Base-by-base conservation (phyloP, 2,797 vertebrate species). In the Micrastur ruficollis region DNA sequence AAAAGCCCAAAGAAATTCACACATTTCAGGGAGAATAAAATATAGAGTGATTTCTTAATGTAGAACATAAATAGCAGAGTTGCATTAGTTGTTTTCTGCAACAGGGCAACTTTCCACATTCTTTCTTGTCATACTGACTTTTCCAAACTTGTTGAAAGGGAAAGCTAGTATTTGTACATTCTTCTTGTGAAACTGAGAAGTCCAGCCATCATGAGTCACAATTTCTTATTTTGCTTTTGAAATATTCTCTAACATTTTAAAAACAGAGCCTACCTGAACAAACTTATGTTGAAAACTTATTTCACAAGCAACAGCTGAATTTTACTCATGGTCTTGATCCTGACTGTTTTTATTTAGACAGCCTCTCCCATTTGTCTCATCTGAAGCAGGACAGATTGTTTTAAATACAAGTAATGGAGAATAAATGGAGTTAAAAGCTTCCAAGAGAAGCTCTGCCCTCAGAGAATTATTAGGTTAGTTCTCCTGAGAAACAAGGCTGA, bases 391-490 rank as follows among this genome's bases (percentile, higher is more conserved):
- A 76, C 81, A 70, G 55, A 86, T 67, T 89, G 83, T 93, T 95
- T 97, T 92, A 95, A 96, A 87, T 87, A 92, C 72, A 87, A 92
- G 38, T 95, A 90, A 95, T 85, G 78, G 71, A 93, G 89, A 93
- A 95, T 93, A 92, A 95, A 80, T 82, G 52, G 84, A 93, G 58
- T 93, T 94, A 93, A 95, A 95, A 80, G 19, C 71, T 95, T 96
- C 88, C 4, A 40, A 94, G 88, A 90, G 95, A 92, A 73, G 40
- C 68, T 89, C 23, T 97, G 52, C 81, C 94, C 84, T 83, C 79
- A 81, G 95, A 95, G 92, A 96, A 96, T 95, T 95, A 96, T 92
- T 93, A 92, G 95, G 92, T 96, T 97, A 95, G 93, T 85, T 91
- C 93, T 96, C 92, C 59, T 85, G 84, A 95, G 92, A 88, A 96